Conservation (phyloP, 1,140 invertebrate species). For the Trinorchestia longiramus region DNA sequence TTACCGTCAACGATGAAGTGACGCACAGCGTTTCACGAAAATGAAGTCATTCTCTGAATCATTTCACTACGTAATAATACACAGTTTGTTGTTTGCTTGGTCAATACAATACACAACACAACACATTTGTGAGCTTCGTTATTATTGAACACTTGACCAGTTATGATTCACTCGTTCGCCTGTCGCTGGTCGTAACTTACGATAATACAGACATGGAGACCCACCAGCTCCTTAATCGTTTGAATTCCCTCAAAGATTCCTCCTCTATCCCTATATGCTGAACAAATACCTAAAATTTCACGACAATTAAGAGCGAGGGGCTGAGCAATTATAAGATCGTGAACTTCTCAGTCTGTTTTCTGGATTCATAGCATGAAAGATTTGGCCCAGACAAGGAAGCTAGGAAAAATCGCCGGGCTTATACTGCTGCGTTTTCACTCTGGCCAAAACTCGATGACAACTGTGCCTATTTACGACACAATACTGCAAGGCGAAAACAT, state of each 20-base stretch:
- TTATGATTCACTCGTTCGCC: background rate
- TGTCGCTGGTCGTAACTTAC: background rate
- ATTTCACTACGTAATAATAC: no score
- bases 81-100: no score
- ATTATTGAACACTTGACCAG: background rate
- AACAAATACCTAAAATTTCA: background rate
- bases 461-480: conserved; percentile 6
- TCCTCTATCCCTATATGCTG: background rate
- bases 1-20: no score
- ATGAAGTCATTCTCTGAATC: background rate
- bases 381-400: background rate
- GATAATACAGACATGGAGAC: background rate
- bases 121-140: background rate
- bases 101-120: no score
- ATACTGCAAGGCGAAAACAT: background rate
- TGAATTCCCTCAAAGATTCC: background rate
- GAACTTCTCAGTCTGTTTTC: background rate
- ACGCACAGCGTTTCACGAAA: background rate
- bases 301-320: background rate
- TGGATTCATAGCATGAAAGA: background rate
- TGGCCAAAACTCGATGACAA: background rate
- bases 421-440: background rate
- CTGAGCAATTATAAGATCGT: no score
- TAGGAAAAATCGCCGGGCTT: background rate
- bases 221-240: background rate